A percentile compares a stretch with the other conserved stretches of the same genome.
Evolutionary conservation across 2,797 vertebrate species (phyloP).

Genomic region (Molothrus ater): DNA sequence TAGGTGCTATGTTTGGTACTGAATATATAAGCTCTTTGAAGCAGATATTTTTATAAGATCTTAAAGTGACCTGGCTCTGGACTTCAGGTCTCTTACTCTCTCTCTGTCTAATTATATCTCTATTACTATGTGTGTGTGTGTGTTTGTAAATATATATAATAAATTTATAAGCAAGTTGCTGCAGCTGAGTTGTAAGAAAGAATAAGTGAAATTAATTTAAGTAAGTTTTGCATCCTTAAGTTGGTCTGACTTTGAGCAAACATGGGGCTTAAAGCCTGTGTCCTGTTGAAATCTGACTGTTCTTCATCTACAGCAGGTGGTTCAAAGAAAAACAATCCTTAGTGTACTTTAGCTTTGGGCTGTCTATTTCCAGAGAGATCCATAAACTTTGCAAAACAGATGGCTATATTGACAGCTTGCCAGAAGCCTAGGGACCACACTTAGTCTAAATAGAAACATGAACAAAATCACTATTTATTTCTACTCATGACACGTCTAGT

Average conservation of each 20-base stretch:
- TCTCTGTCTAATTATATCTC: background rate
- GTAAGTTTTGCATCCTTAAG: background rate
- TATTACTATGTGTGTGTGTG: background rate
- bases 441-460: constrained; percentile 19
- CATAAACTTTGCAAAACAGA: constrained; percentile 45
- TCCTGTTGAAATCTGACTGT: background rate
- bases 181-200: background rate
- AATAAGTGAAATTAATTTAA: background rate
- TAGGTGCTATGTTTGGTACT: background rate
- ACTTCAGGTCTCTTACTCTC: background rate
- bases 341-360: constrained; percentile 1
- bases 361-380: constrained; percentile 28
- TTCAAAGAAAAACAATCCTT: constrained; percentile 6
- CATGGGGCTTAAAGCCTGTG: rapidly evolving
- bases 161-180: background rate
- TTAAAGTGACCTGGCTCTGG: background rate
- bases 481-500: background rate
- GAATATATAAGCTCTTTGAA: background rate
- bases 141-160: background rate
- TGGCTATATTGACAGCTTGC: constrained; percentile 27
- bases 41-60: background rate
- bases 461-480: constrained; percentile 40
- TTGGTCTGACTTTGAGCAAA: background rate
- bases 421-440: constrained; percentile 26
- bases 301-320: constrained; percentile 9